Conservation (phyloP, 2,888 invertebrate species). For the Ommatoiulus sabulosus region DNA sequence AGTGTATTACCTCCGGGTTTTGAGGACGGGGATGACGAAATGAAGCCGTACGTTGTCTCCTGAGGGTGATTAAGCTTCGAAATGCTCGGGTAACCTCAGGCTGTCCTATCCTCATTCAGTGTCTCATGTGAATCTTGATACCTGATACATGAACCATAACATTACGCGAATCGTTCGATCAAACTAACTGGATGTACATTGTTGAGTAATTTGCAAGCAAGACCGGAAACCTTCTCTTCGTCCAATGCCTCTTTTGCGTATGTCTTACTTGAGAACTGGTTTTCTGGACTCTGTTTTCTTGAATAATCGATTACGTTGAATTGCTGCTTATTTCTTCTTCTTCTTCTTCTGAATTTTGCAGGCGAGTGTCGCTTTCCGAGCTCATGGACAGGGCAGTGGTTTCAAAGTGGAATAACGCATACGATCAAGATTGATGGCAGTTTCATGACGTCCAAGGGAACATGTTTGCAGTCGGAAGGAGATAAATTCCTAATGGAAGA, state of each 20-base stretch:
- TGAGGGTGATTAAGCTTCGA: not conserved
- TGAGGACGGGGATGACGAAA: not conserved
- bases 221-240: not conserved
- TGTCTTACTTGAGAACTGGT: not conserved
- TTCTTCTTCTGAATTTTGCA: constrained; percentile 50
- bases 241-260: not conserved
- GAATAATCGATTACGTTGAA: not conserved
- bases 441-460: constrained; percentile 56
- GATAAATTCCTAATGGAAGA: constrained; percentile 57
- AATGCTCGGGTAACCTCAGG: not conserved
- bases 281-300: not conserved
- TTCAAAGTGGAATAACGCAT: constrained; percentile 55
- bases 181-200: not conserved
- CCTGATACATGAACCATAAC: not conserved
- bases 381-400: constrained; percentile 54
- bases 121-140: not conserved
- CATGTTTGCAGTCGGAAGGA: constrained; percentile 54
- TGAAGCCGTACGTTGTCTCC: not conserved
- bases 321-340: not conserved
- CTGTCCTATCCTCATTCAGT: not conserved
- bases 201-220: not conserved
- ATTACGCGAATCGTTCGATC: not conserved
- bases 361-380: constrained; percentile 54
- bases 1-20: not conserved
- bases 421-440: constrained; percentile 54